Evolutionary conservation across 2,888 invertebrate genomes (phyloP), one percentile per base, ranked within the genome.

Genomic region (Caradrina kadenii): DNA sequence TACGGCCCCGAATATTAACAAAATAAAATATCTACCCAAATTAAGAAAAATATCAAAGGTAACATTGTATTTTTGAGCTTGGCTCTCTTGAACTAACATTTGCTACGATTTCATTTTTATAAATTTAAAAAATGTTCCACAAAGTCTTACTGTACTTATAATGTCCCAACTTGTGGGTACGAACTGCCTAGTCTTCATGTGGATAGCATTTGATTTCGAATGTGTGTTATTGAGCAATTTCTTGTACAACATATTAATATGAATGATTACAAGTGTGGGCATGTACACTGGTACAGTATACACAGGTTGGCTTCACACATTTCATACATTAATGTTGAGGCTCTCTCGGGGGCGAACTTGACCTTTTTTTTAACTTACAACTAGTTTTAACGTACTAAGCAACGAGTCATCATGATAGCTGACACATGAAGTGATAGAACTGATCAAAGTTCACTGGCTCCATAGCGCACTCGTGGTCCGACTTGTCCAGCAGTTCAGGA

Each of bases 391-490:
- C 80, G 76, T 81, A 81, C 77, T 83, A 81, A 81, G 69, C 74
- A 79, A 83, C 85, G 79, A 84, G 82, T 82, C 88, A 94, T 95
- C 94, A 95, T 90, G 95, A 94, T 72, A 93, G 83, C 86, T 93
- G 95, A 85, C 94, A 95, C 96, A 96, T 96, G 75, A 96, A 96
- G 84, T 96, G 96, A 76, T 96, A 96, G 86, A 96, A 96, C 87
- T 96, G 96, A 82, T 96, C 96, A 69, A 96, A 96, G 87, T 96
- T 96, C 56, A 95, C 96, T 70, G 96, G 95, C 78, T 94, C 95
- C 81, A 94, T 80, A 52, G 93, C 93, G 52, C 86, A 88, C 39
- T 95, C 95, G 74, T 89, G 91, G 49, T 93, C 93, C 8, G 94
- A 88, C 79, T 88, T 93, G 64, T 94, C 92, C 45, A 93, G 84